Evolutionary conservation across 2,888 invertebrate genomes (phyloP).

Genomic region (Phoronis australis): DNA sequence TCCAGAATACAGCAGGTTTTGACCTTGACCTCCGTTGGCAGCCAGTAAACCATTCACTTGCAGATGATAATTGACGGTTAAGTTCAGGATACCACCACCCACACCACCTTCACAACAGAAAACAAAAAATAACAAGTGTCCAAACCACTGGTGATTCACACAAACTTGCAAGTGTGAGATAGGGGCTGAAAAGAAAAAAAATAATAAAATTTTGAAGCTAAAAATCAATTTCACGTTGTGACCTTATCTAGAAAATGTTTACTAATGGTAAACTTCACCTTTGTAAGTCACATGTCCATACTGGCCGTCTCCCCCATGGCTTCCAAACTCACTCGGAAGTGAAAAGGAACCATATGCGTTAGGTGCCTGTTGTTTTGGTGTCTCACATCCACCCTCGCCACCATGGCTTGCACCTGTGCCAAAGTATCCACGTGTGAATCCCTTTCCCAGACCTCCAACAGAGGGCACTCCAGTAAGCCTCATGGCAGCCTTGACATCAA

Average conservation of each 20-base stretch:
- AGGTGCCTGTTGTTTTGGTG: constrained; percentile 7
- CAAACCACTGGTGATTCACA: too few species aligned
- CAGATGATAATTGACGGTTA: constrained; percentile 20
- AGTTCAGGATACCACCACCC: constrained; percentile 28
- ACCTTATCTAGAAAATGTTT: too few species aligned
- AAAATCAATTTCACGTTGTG: too few species aligned
- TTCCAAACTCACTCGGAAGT: constrained; percentile 24
- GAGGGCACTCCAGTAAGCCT: neutral
- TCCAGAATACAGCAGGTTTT: constrained; percentile 6
- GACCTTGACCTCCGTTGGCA: constrained; percentile 20
- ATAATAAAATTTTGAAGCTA: too few species aligned
- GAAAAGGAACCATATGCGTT: constrained; percentile 27
- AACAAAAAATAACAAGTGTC: too few species aligned
- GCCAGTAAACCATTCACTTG: constrained; percentile 26
- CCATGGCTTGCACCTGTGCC: constrained; percentile 33
- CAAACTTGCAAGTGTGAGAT: too few species aligned
- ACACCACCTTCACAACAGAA: constrained; percentile 24
- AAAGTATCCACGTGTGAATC: constrained; percentile 9
- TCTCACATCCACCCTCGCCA: constrained; percentile 29
- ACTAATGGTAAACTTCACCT: neutral
- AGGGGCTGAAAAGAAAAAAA: too few species aligned
- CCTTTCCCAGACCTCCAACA: constrained; percentile 19
- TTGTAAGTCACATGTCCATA: neutral
- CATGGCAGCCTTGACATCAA: constrained; percentile 28
- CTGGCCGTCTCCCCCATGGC: constrained; percentile 22